phyloP scores from a whole-genome alignment of 2,113 vertebrate species.

The Gambusia affinis region DNA sequence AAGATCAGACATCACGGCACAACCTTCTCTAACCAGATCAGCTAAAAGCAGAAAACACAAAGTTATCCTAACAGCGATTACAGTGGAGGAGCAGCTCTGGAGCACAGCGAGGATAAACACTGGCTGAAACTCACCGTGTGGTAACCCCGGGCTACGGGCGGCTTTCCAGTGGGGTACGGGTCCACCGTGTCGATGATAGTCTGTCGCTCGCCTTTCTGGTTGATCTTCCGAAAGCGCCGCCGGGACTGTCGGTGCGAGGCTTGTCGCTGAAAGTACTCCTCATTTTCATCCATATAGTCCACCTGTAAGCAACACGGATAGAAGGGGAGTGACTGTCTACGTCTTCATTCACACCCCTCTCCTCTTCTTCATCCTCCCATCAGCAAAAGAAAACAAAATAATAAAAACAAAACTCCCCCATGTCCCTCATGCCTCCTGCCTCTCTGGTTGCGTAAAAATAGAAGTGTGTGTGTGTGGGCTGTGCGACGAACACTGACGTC shows the following conservation, averaged over 20 bases:
- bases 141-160: constrained; percentile 92
- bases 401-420: constrained; percentile 13
- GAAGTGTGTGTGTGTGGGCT: constrained; percentile 47
- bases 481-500: constrained; percentile 70
- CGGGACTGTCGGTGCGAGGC: constrained; percentile 96
- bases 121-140: constrained; percentile 88
- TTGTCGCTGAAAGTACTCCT: constrained; percentile 98
- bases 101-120: constrained; percentile 37
- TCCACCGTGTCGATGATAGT: constrained; percentile 99
- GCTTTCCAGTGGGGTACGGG: constrained; percentile 92
- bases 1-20: constrained; percentile 6
- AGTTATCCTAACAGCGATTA: neutral
- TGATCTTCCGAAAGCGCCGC: constrained; percentile 97
- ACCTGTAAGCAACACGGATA: constrained; percentile 80
- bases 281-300: constrained; percentile 99
- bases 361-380: neutral
- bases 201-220: constrained; percentile 97
- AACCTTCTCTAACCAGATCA: constrained; percentile 10
- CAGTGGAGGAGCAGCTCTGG: neutral
- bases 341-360: constrained; percentile 44
- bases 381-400: neutral
- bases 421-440: constrained; percentile 13
- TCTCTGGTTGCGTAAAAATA: constrained; percentile 72
- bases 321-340: constrained; percentile 56
- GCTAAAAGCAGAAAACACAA: constrained; percentile 6